Base-by-base conservation (phyloP, 30 jellyfish, hydroid and myxozoan genomes). In the Hydractinia echinata region DNA sequence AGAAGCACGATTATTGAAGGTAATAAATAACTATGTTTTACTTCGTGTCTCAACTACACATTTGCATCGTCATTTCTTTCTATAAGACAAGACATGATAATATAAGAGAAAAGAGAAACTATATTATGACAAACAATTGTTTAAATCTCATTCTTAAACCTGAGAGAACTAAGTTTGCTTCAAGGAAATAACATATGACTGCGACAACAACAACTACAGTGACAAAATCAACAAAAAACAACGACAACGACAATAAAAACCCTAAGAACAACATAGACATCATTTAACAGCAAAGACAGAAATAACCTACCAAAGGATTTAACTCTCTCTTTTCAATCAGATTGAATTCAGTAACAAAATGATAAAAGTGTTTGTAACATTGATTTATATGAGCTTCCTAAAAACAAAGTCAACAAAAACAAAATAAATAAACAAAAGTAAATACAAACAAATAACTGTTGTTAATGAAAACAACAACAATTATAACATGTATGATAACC, bases 301-400 rank as follows among this genome's bases (percentile, higher is more conserved):
- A 67, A 54, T 50, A 13, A n/a, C 97, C 76, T 87, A 92, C 98
- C 95, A 92, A 79, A 7, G 98, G 98, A 55, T 76, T 92, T 55
- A 92, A 79, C 60, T 92, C 98, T 19, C 95, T 88, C 50, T 83
- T 87, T 48, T 92, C 98, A 21, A 92, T 92, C 6, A 92, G 89
- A 39, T 79, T 76, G 80, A 86, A 92, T 76, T 87, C 96, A 11
- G 94, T 64, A 19, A 87, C 68, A 87, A 92, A 92, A 76, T 86
- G 84, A 82, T 86, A 92, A 83, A 86, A 92, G 55, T 92, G 98
- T 64, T 92, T 92, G 82, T 92, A 92, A 87, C 98, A 92, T 64
- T 92, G 98, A 73, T 92, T 92, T 79, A 92, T 95, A 77, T 92
- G 98, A 16, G 98, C 96, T 79, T 92, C 98, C 98, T 92, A 48